These are phyloP conservation scores for Ceyx cyanopectus DNA, from an alignment of 2,113 vertebrate genomes.

Conservation along the genomic window DNA sequence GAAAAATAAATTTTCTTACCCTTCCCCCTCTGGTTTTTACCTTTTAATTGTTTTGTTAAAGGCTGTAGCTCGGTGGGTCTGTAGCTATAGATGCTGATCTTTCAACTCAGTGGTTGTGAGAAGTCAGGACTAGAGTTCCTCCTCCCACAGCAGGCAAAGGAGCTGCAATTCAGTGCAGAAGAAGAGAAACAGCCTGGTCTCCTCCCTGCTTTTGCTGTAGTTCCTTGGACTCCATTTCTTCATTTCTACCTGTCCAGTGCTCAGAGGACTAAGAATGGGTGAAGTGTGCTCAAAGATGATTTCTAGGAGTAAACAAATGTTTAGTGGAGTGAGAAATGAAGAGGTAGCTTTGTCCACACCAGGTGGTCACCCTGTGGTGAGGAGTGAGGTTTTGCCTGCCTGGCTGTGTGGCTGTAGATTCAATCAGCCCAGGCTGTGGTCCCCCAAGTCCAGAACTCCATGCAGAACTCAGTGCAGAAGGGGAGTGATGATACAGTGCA, in stretches of 20 bases:
- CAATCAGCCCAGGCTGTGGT: not conserved
- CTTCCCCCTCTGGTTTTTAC: not conserved
- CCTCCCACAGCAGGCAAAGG: accelerated
- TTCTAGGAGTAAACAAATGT: not conserved
- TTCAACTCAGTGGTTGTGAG: not conserved
- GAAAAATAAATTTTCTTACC: not conserved
- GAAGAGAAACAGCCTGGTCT: not conserved
- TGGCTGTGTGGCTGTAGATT: not conserved
- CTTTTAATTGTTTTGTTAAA: not conserved
- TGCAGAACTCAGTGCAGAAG: not conserved
- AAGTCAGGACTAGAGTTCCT: not conserved
- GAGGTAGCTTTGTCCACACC: not conserved
- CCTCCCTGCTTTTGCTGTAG: not conserved
- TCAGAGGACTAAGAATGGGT: not conserved
- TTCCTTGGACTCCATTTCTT: not conserved
- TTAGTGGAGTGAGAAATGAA: not conserved
- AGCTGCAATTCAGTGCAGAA: not conserved
- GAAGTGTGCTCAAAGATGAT: not conserved
- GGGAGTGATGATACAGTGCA: not conserved
- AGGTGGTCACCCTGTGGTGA: not conserved
- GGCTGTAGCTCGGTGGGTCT: not conserved
- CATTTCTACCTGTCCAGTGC: not conserved
- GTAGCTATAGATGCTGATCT: not conserved
- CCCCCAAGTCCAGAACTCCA: not conserved
- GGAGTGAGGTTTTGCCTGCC: not conserved